These are phyloP conservation scores for Lacerta viridis DNA, from an alignment of 2,797 vertebrate species.

Conservation along the genomic window DNA sequence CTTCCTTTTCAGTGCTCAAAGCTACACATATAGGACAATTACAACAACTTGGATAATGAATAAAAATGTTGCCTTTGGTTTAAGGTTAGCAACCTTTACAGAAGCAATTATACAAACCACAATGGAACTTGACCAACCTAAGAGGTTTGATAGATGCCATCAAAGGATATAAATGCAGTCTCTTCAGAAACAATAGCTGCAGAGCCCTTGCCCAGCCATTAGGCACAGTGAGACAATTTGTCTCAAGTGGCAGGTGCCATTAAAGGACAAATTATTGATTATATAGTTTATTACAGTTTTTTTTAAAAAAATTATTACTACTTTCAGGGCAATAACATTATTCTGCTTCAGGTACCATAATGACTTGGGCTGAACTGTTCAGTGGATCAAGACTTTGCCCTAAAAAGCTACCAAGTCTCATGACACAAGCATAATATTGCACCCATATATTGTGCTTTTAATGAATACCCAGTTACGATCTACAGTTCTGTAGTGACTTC, in stretches of 20 bases:
- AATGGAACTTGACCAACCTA: not conserved
- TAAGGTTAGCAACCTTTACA: conserved; percentile 1
- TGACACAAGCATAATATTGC: not conserved
- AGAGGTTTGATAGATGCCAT: not conserved
- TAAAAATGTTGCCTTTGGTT: not conserved
- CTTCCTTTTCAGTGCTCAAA: conserved; percentile 32
- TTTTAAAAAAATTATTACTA: not conserved
- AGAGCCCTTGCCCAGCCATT: not conserved
- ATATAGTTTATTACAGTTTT: not conserved
- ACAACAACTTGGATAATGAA: not conserved
- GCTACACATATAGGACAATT: conserved; percentile 7
- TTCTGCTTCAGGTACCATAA: not conserved
- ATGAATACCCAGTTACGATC: not conserved
- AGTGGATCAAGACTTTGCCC: not conserved
- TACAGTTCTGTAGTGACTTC: not conserved
- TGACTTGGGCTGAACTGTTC: not conserved
- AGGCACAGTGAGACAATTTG: not conserved
- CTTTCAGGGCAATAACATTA: not conserved
- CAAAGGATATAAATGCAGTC: not conserved
- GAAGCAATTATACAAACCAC: not conserved
- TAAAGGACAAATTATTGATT: not conserved
- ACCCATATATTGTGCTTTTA: no score
- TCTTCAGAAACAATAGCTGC: conserved; percentile 8
- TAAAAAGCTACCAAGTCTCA: not conserved
- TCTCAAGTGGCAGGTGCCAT: not conserved